Evolutionary conservation across 2,113 vertebrate genomes (phyloP).

Genomic region (Corynorhinus townsendii): DNA sequence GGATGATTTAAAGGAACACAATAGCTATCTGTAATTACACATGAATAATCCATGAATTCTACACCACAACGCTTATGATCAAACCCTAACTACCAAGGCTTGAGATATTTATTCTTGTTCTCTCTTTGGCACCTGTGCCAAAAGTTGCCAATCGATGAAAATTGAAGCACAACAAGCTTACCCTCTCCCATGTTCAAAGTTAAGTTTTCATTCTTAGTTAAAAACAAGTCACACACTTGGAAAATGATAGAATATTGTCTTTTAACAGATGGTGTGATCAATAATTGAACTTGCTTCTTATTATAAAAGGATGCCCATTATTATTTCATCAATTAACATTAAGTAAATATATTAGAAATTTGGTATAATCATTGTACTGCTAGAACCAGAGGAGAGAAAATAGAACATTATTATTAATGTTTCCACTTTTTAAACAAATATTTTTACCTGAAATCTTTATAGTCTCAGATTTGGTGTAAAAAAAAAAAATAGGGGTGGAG

Average conservation of each 20-base stretch:
- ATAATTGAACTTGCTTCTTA: constrained; percentile 82
- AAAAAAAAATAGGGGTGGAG: not conserved
- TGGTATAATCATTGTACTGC: not conserved
- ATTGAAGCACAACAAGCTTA: constrained; percentile 57
- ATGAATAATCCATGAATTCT: constrained; percentile 96
- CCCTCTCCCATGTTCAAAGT: constrained; percentile 38
- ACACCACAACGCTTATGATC: constrained; percentile 79
- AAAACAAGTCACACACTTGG: constrained; percentile 67
- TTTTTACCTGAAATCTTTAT: constrained; percentile 17
- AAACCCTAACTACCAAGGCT: constrained; percentile 79
- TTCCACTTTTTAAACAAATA: not conserved
- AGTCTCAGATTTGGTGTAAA: not conserved
- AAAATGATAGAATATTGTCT: constrained; percentile 50
- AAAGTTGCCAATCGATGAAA: constrained; percentile 72
- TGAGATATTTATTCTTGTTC: constrained; percentile 79
- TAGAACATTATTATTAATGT: not conserved
- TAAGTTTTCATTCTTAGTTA: constrained; percentile 55
- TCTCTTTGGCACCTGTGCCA: constrained; percentile 70
- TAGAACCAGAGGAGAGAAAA: not conserved
- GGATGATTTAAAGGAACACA: constrained; percentile 93
- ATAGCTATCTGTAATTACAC: constrained; percentile 96
- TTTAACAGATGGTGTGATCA: constrained; percentile 63
- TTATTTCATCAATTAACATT: constrained; percentile 48
- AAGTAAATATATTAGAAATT: constrained; percentile 37
- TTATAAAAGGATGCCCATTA: constrained; percentile 33